Evolutionary conservation across 2,797 vertebrate genomes (phyloP), one percentile per base, ranked within the genome.

Genomic region (Pantherophis alleghaniensis): DNA sequence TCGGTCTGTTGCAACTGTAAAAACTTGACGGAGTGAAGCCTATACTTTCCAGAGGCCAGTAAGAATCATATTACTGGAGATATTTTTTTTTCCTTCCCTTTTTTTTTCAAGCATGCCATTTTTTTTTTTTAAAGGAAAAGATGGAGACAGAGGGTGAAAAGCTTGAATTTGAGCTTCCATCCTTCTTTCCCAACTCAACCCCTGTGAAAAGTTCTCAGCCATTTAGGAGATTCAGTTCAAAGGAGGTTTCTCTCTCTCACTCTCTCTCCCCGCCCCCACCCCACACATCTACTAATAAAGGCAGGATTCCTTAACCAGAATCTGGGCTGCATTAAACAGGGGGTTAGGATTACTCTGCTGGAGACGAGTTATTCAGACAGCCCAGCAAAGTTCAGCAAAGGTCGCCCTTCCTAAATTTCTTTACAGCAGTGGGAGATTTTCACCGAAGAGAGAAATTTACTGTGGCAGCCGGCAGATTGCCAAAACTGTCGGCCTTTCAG

Each of bases 391-490:
- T 57, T 93, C 32, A 55, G 20, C 32, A 93, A 86, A 93, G 20
- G 4, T 87, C 1, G 0, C 26, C 12, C 91, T 94, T 51, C 37
- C 60, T 88, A 92, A 92, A 87, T 53, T 26, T 87, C 92, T 53
- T 2, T 28, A 92, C 53, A 90, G 94, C 95, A 94, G 12, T 90
- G 59, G 61, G 60, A 59, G 87, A 90, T 93, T 96, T 95, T 66
- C 24, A 53, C n/a, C 6, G 20, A 74, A 74, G 61, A 32, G 56
- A 83, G 60, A 53, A 93, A 18, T 56, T 89, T 94, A 92, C 95
- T 96, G 96, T 94, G 97, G 94, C 91, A 2, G 95, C 91, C 1
- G 95, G 90, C 94, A 69, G 24, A 69, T 93, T 92, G 96, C 96
- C 96, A 97, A 97, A 96, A 89, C 92, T 94, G 88, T 74, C 91